Percentiles rank a stretch among this genome's conserved stretches.
Evolutionary conservation across 2,888 invertebrate species (phyloP).

Genomic region (Chorisops tibialis): DNA sequence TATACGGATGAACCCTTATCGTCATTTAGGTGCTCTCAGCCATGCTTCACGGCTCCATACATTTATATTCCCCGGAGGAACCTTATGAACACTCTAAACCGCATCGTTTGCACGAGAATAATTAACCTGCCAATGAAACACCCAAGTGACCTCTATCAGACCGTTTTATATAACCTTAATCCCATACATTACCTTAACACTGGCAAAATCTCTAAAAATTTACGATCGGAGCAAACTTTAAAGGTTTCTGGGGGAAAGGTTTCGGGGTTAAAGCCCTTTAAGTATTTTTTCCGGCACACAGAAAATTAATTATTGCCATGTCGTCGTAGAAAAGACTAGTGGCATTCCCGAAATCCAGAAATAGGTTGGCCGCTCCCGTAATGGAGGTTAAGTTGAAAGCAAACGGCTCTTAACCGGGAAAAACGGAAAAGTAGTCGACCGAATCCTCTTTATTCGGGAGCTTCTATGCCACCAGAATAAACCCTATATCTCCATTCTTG

Average conservation of each 20-base stretch:
- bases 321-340: background rate
- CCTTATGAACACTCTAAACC: background rate
- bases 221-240: conserved; percentile 12
- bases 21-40: no score
- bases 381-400: background rate
- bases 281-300: background rate
- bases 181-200: conserved; percentile 12
- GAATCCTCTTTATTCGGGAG: background rate
- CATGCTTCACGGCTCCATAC: no score
- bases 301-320: conserved; percentile 19
- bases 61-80: no score
- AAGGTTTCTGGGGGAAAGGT: background rate
- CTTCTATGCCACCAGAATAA: conserved; percentile 1
- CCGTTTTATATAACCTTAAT: conserved; percentile 15
- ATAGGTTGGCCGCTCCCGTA: no score
- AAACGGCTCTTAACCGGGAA: conserved; percentile 11
- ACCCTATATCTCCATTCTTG: background rate
- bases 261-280: background rate
- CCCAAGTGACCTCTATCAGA: conserved; percentile 22
- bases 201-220: conserved; percentile 18
- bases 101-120: conserved; percentile 17
- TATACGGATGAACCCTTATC: no score
- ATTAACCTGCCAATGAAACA: conserved; percentile 24
- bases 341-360: no score
- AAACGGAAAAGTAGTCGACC: background rate